A percentile compares a stretch with the other conserved stretches of the same genome.
phyloP scores from a whole-genome alignment of 1,140 invertebrate species.

The Phocides pigmalion region DNA sequence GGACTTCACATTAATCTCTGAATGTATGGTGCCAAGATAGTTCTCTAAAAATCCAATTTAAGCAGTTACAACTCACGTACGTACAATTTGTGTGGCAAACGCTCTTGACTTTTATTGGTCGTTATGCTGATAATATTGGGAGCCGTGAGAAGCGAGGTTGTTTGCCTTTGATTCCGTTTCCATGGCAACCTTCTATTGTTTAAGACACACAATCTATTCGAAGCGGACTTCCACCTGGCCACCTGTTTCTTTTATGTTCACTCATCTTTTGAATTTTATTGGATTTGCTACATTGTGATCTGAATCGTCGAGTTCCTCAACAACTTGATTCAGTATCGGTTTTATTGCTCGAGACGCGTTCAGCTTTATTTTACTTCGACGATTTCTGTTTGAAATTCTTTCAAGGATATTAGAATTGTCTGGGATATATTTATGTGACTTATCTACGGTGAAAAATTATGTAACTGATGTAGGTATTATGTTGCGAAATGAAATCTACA shows the following conservation, averaged over 20 bases:
- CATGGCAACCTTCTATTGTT: constrained; percentile 48
- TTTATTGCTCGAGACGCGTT: constrained; percentile 20
- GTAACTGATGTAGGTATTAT: neutral
- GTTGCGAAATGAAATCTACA: neutral
- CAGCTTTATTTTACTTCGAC: constrained; percentile 25
- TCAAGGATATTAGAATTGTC: neutral
- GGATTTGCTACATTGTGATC: constrained; percentile 39
- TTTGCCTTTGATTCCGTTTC: constrained; percentile 46
- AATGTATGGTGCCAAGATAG: constrained; percentile 47
- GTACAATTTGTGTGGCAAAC: constrained; percentile 57
- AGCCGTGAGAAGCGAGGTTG: constrained; percentile 44
- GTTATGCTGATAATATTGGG: constrained; percentile 58
- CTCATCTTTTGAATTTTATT: constrained; percentile 48
- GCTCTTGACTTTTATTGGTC: constrained; percentile 62
- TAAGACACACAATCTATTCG: constrained; percentile 39
- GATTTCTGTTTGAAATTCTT: constrained; percentile 11
- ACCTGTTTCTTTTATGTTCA: constrained; percentile 43
- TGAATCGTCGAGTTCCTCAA: constrained; percentile 33
- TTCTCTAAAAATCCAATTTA: constrained; percentile 62
- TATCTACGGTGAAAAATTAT: neutral
- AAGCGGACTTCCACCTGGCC: constrained; percentile 38
- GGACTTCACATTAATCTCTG: constrained; percentile 38
- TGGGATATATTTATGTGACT: neutral
- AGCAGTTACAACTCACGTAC: constrained; percentile 56
- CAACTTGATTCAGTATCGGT: constrained; percentile 29